Evolutionary conservation across 2,888 invertebrate species (phyloP).

Genomic region (Dione vanillae): DNA sequence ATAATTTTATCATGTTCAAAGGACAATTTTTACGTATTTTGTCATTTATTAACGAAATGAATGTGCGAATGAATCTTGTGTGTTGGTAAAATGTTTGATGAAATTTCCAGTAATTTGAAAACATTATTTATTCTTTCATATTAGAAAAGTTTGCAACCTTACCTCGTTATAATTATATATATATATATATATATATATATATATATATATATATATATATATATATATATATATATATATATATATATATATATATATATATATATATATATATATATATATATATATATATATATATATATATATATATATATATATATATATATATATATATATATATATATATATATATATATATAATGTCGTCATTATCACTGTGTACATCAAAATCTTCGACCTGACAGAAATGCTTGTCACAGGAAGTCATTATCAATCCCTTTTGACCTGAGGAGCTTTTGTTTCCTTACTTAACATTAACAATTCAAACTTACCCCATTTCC

Average conservation of each 20-base stretch:
- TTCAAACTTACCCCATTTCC: constrained; percentile 10
- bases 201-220: too few relatives aligned
- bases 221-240: too few relatives aligned
- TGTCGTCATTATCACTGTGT: too few relatives aligned
- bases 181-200: too few relatives aligned
- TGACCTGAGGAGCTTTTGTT: constrained; percentile 9
- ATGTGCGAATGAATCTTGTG: not conserved
- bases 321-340: too few relatives aligned
- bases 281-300: too few relatives aligned
- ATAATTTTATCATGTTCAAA: not conserved
- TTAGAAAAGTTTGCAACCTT: too few relatives aligned
- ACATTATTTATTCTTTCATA: not conserved
- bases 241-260: too few relatives aligned
- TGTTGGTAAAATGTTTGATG: not conserved
- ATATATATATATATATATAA: too few relatives aligned
- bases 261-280: too few relatives aligned
- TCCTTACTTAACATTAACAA: constrained; percentile 18
- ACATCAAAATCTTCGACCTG: not conserved
- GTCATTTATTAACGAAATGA: not conserved
- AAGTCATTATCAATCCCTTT: constrained; percentile 7
- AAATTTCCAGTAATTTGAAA: not conserved
- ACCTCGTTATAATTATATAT: too few relatives aligned
- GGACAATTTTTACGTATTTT: not conserved
- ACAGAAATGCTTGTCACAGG: not conserved
- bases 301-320: too few relatives aligned